A percentile compares a stretch with the other conserved stretches of the same genome.
phyloP scores from a whole-genome alignment of 2,113 vertebrate genomes.

The Nycticebus coucang region DNA sequence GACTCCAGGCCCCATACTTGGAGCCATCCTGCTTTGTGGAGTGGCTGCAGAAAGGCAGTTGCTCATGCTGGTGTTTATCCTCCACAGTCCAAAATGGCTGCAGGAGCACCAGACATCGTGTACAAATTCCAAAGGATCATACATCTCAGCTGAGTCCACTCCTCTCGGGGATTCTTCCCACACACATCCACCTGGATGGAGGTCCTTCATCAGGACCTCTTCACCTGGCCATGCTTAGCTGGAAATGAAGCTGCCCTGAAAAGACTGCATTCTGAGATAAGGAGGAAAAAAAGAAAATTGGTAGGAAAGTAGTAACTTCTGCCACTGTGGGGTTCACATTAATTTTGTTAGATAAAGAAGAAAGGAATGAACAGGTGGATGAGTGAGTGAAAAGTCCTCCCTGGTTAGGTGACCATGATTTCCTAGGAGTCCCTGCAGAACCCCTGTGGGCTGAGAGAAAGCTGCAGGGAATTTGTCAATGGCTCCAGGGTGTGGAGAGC shows the following conservation, averaged over 20 bases:
- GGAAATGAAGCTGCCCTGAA: neutral
- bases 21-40: fast-evolving
- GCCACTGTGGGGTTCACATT: too few relatives aligned
- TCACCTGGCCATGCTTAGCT: fast-evolving
- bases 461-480: too few relatives aligned
- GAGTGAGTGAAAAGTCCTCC: fast-evolving
- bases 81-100: neutral
- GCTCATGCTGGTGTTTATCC: too few relatives aligned
- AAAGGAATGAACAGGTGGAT: fast-evolving
- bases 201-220: too few relatives aligned
- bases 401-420: too few relatives aligned
- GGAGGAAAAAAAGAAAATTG: neutral
- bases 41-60: neutral
- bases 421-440: fast-evolving
- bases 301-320: neutral
- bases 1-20: neutral
- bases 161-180: too few relatives aligned
- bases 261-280: neutral
- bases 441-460: neutral
- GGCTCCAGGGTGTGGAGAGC: neutral
- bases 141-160: neutral
- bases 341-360: neutral
- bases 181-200: fast-evolving
- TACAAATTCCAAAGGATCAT: neutral
- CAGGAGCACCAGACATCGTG: neutral